These are phyloP conservation scores for Agrilus mali DNA, from an alignment of 2,888 invertebrate species.

Conservation along the genomic window DNA sequence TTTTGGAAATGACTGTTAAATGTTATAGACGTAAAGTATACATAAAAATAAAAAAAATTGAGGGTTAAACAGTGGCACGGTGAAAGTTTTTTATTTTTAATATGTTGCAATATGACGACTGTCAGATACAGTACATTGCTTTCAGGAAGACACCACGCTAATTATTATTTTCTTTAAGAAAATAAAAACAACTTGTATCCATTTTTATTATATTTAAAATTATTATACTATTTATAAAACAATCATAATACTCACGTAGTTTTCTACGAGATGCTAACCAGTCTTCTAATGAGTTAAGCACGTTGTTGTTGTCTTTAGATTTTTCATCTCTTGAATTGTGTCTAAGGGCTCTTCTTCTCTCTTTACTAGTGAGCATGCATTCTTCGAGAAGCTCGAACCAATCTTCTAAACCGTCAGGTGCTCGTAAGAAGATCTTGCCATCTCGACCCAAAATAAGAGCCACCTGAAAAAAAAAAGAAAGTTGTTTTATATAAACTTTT, in stretches of 20 bases:
- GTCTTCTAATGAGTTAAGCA: slow-evolving; percentile 39
- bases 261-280: slow-evolving; percentile 40
- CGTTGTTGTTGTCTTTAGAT: slow-evolving; percentile 28
- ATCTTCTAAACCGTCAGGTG: slow-evolving; percentile 46
- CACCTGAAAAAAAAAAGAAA: slow-evolving; percentile 15
- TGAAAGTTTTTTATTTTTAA: no score
- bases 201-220: no score
- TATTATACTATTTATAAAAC: no score
- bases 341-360: slow-evolving; percentile 43
- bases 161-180: no score
- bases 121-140: no score
- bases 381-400: slow-evolving; percentile 55
- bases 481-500: slow-evolving; percentile 16
- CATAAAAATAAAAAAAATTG: no score
- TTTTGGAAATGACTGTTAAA: no score
- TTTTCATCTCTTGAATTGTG: slow-evolving; percentile 34
- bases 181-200: no score
- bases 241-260: slow-evolving; percentile 28
- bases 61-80: no score
- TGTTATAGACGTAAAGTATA: no score
- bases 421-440: slow-evolving; percentile 35
- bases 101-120: no score
- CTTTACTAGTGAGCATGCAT: slow-evolving; percentile 50
- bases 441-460: slow-evolving; percentile 40
- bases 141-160: no score